phyloP scores from a whole-genome alignment of 2,797 vertebrate genomes.

The Dromococcyx pavoninus region DNA sequence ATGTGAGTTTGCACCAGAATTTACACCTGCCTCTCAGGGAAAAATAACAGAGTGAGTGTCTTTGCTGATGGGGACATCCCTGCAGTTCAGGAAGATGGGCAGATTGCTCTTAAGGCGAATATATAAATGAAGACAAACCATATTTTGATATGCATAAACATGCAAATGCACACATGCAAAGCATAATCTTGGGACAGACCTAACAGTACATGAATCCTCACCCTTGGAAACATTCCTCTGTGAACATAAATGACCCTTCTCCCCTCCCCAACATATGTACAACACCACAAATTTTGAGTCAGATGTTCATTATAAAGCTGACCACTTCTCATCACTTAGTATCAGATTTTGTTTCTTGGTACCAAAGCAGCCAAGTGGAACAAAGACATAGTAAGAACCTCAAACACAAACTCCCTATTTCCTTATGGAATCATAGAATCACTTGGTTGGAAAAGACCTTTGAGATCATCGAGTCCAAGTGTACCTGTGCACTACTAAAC shows the following conservation, averaged over 20 bases:
- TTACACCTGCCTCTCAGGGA: neutral
- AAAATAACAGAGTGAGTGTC: neutral
- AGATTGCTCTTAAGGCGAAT: neutral
- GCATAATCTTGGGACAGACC: rapidly evolving
- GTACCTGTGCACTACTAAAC: too few species aligned
- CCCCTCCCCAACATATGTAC: too few species aligned
- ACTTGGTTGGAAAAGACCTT: too few species aligned
- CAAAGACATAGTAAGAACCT: neutral
- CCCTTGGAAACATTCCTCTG: neutral
- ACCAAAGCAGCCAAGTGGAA: neutral
- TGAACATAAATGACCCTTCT: neutral
- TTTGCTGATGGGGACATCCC: too few species aligned
- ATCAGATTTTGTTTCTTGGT: neutral
- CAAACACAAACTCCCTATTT: neutral
- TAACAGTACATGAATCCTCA: too few species aligned
- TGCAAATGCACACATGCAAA: neutral
- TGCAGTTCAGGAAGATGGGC: neutral
- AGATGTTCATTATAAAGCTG: neutral
- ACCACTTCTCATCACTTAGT: neutral
- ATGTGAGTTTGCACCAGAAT: neutral
- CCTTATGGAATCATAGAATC: too few species aligned
- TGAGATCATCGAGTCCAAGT: too few species aligned
- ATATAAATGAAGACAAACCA: neutral
- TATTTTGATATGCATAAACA: neutral
- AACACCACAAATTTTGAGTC: neutral